Conservation (phyloP, 2,113 vertebrate species). For the Nerophis ophidion region DNA sequence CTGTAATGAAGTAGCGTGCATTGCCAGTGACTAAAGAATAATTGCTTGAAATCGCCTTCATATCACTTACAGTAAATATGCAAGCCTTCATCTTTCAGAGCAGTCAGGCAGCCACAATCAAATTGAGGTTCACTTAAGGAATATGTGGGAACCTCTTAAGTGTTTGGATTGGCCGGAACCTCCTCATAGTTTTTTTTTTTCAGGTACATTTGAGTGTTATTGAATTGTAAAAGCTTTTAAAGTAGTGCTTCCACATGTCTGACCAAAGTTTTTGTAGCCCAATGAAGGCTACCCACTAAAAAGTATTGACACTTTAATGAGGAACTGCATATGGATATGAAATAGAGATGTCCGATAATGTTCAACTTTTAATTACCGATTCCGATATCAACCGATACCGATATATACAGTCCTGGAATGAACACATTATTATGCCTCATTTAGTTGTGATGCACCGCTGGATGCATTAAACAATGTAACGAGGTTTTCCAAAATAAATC, state of each 20-base stretch:
- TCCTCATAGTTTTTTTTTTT: constrained; percentile 27
- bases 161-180: constrained; percentile 37
- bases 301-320: background rate
- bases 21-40: background rate
- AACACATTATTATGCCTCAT: too few relatives aligned
- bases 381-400: too few relatives aligned
- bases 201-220: constrained; percentile 18
- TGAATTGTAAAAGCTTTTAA: background rate
- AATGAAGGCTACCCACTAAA: background rate
- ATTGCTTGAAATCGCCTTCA: background rate
- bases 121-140: constrained; percentile 13
- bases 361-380: too few relatives aligned
- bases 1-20: background rate
- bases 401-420: too few relatives aligned
- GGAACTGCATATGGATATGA: background rate
- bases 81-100: constrained; percentile 5
- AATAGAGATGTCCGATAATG: too few relatives aligned
- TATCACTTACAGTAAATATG: constrained; percentile 3
- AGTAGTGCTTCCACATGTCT: background rate
- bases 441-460: too few relatives aligned
- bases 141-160: constrained; percentile 1
- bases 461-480: too few relatives aligned
- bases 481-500: too few relatives aligned
- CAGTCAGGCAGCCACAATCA: constrained; percentile 1
- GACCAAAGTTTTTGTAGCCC: too few relatives aligned